A percentile compares a stretch with the other conserved stretches of the same genome.
phyloP scores from a whole-genome alignment of 2,888 invertebrate genomes.

The Clanis bilineata region DNA sequence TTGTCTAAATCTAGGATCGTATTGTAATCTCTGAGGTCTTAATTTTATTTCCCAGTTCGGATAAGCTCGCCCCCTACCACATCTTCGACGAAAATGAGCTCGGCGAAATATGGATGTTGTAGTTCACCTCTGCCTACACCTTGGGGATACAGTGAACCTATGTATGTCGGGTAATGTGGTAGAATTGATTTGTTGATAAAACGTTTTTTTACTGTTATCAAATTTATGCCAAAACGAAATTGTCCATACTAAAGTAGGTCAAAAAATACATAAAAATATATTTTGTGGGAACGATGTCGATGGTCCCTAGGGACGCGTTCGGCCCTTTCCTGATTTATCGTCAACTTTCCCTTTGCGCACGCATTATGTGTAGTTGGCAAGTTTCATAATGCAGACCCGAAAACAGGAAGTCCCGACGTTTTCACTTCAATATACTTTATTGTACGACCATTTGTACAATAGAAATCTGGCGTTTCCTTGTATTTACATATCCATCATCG shows the following conservation, averaged over 20 bases:
- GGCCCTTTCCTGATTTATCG: constrained; percentile 74
- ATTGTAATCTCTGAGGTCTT: too few relatives aligned
- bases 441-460: constrained; percentile 39
- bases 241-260: constrained; percentile 6
- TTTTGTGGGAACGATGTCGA: constrained; percentile 6
- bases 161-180: too few relatives aligned
- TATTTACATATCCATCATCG: neutral
- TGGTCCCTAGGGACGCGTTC: constrained; percentile 56
- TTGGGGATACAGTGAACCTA: too few relatives aligned
- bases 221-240: constrained; percentile 2
- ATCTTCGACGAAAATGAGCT: too few relatives aligned
- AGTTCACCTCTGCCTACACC: too few relatives aligned
- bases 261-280: constrained; percentile 14
- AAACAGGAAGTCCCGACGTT: constrained; percentile 57
- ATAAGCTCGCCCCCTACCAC: too few relatives aligned
- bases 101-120: too few relatives aligned
- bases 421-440: constrained; percentile 62
- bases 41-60: too few relatives aligned
- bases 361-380: constrained; percentile 50
- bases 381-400: constrained; percentile 63
- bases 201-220: neutral
- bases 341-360: constrained; percentile 45
- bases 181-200: too few relatives aligned
- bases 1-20: neutral
- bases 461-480: neutral